These are phyloP conservation scores for Nowickia ferox DNA, from an alignment of 2,888 invertebrate species.

Conservation along the genomic window DNA sequence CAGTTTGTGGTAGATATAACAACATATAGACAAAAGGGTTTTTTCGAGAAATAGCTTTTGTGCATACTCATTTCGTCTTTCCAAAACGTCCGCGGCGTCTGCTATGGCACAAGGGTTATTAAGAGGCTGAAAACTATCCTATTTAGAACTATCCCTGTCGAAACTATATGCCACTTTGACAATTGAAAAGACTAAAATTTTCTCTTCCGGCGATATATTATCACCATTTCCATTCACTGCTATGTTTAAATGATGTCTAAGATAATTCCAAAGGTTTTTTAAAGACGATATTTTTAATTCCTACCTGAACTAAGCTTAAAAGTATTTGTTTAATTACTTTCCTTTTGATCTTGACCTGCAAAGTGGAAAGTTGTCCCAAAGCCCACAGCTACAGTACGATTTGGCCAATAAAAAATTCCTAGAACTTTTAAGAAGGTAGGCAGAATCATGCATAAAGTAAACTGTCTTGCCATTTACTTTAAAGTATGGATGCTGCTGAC, in stretches of 20 bases:
- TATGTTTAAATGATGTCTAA: background rate
- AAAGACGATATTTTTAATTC: slow-evolving; percentile 23
- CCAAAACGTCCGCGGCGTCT: background rate
- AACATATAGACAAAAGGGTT: slow-evolving; percentile 49
- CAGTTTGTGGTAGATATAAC: slow-evolving; percentile 40
- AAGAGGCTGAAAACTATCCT: background rate
- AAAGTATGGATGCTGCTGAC: too few species aligned
- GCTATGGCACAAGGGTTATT: background rate
- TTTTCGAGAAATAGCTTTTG: background rate
- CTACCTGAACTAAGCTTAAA: slow-evolving; percentile 13
- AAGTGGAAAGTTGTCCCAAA: background rate
- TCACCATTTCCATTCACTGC: background rate
- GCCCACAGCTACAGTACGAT: background rate
- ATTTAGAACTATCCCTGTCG: background rate
- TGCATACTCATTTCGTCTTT: background rate
- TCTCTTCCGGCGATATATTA: background rate
- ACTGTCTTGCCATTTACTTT: too few species aligned
- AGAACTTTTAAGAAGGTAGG: too few species aligned
- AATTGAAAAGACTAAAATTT: slow-evolving; percentile 25
- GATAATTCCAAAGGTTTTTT: slow-evolving; percentile 5
- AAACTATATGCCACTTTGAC: background rate
- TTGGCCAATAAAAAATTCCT: too few species aligned
- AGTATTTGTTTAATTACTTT: background rate
- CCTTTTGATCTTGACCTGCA: slow-evolving; percentile 6
- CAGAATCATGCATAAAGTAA: too few species aligned